These are phyloP conservation scores for Hydroisotoma schaefferi DNA, from an alignment of 2,888 invertebrate species.

Conservation along the genomic window DNA sequence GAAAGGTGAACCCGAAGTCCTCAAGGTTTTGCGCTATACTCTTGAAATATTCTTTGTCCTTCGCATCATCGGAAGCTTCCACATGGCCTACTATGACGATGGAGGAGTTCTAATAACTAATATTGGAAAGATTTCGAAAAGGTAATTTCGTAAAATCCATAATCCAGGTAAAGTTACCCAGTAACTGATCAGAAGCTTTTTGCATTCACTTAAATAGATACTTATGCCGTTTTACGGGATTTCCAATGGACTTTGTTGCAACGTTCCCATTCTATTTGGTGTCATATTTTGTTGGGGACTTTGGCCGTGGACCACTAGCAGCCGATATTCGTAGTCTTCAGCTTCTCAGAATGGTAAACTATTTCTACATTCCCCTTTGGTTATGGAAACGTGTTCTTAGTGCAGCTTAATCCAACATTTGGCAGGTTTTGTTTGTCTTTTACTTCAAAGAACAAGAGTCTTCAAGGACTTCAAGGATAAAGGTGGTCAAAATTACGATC, in stretches of 20 bases:
- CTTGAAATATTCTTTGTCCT: conserved; percentile 42
- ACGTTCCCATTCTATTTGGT: conserved; percentile 37
- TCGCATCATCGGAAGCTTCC: conserved; percentile 42
- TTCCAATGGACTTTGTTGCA: conserved; percentile 35
- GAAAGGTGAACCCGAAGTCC: conserved; percentile 6
- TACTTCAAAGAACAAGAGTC: too few species aligned
- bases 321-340: conserved; percentile 34
- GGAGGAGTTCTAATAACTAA: conserved; percentile 25
- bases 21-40: conserved; percentile 6
- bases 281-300: conserved; percentile 1
- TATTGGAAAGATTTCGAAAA: conserved; percentile 18
- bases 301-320: not conserved
- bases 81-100: conserved; percentile 38
- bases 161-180: too few species aligned
- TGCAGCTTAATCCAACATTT: not conserved
- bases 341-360: conserved; percentile 36
- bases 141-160: conserved; percentile 16
- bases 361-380: not conserved
- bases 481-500: conserved; percentile 42
- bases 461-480: conserved; percentile 29
- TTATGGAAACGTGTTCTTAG: not conserved
- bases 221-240: conserved; percentile 23
- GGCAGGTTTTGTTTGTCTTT: not conserved
- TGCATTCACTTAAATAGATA: too few species aligned
- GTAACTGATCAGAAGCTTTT: too few species aligned